Conservation (phyloP, 1,140 invertebrate genomes). For the Solenopsis invicta region DNA sequence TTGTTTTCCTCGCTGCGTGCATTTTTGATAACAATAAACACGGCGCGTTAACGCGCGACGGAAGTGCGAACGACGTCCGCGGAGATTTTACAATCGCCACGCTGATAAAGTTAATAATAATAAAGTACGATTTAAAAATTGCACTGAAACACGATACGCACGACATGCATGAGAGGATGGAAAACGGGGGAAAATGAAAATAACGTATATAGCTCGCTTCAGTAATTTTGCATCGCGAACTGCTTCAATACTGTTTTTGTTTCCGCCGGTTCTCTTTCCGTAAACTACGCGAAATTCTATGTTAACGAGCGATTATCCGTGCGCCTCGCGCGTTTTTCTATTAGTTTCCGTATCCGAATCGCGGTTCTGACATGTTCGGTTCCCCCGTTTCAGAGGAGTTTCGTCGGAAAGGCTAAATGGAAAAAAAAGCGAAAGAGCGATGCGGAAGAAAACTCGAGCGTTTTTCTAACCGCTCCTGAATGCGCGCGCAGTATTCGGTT, state of each 20-base stretch:
- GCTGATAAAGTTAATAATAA: constrained; percentile 62
- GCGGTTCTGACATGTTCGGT: constrained; percentile 40
- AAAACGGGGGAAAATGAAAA: constrained; percentile 23
- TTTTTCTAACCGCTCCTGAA: constrained; percentile 21
- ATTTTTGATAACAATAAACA: constrained; percentile 57
- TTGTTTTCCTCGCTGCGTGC: constrained; percentile 10
- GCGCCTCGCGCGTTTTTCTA: constrained; percentile 25
- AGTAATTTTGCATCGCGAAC: constrained; percentile 13
- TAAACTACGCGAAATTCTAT: constrained; percentile 55
- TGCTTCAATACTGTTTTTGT: constrained; percentile 52
- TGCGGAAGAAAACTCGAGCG: not conserved
- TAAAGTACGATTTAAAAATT: constrained; percentile 46
- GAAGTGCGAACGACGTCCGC: constrained; percentile 8
- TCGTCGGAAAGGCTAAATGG: not conserved
- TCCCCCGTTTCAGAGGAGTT: constrained; percentile 31
- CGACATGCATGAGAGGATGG: not conserved
- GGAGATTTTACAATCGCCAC: constrained; percentile 38
- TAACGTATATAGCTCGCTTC: constrained; percentile 16
- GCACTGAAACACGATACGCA: not conserved
- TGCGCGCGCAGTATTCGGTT: not conserved
- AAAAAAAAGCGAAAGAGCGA: not conserved
- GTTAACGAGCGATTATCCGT: constrained; percentile 58
- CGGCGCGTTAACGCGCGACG: not conserved
- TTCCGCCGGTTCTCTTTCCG: constrained; percentile 32
- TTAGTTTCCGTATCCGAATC: constrained; percentile 8